Percentiles rank a stretch among this genome's conserved stretches.
Conservation (phyloP, 2,797 vertebrate genomes). For the Mareca penelope region DNA sequence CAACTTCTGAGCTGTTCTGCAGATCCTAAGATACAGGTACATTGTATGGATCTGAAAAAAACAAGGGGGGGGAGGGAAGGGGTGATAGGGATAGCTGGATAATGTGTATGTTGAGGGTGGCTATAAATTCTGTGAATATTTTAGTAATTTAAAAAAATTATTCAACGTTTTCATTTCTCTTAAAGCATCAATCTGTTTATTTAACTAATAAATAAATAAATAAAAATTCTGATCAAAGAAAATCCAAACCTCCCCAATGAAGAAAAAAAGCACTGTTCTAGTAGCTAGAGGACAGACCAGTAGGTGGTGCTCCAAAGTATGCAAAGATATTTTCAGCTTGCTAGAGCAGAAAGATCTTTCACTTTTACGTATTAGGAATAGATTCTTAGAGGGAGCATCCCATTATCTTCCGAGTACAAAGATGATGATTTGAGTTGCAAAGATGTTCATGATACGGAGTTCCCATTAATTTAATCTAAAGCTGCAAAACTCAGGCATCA, state of each 20-base stretch:
- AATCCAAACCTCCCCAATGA: not conserved
- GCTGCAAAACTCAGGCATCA: not conserved
- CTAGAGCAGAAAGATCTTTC: not conserved
- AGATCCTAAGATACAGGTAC: not conserved
- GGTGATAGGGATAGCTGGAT: not conserved
- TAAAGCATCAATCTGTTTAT: not conserved
- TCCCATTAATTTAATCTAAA: not conserved
- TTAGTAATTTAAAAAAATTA: not conserved
- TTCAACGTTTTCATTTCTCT: not conserved
- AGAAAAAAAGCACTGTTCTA: not conserved
- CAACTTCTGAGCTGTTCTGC: not conserved
- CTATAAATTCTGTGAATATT: not conserved
- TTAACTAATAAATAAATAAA: too few species aligned
- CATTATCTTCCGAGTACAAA: not conserved
- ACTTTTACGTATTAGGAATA: not conserved
- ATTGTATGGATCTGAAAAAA: not conserved
- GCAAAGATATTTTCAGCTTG: not conserved
- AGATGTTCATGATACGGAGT: rapidly evolving
- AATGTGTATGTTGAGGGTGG: not conserved
- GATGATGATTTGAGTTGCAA: not conserved
- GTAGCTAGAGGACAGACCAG: not conserved
- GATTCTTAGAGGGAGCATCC: not conserved
- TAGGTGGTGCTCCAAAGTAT: constrained; percentile 14
- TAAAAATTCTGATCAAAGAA: not conserved
- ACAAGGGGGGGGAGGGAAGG: not conserved